Base-by-base conservation (phyloP, 2,888 invertebrate species). In the Hyposoter didymator region DNA sequence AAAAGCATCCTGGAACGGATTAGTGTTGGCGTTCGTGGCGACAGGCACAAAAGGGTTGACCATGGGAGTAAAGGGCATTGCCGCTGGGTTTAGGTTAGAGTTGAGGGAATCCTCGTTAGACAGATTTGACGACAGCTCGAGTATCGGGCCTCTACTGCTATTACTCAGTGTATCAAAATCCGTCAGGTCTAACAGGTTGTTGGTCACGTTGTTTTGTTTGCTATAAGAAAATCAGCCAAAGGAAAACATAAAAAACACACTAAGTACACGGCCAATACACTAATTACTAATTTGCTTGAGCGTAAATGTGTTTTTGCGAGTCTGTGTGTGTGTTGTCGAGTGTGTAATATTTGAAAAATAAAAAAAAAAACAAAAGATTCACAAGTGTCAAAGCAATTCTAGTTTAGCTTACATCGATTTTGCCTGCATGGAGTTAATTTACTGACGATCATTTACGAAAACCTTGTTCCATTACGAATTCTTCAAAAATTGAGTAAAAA, bases 181-280 rank as follows among this genome's bases (percentile, higher is more conserved):
- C 91, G 94, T 94, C 89, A 95, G 92, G 92, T 95, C 95, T 91
- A 95, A 93, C 89, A 95, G 93, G 92, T 94, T 94, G 93, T 94
- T 94, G 89, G 94, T 94, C 91, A 94, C 94, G 93, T 94, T 95
- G 92, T 94, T 94, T 92, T 94, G 94, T 90, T 94, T 94, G 92
- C 94, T 95, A 94, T 87, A 94, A 81, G 28, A 81, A 83, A 85
- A 92, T 87, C 90, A 92, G 90, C 90, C 91, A 92, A 92, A 88
- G 88, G 88, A 91, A 89, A 84, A 79, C 75, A 87, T 85, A 84
- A 82, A 86, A 86, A 66, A 80, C 83, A 88, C 69, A 80, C 81
- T 87, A 86, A 88, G 82, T 87, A 88, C 49, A 87, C 87, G 76
- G 85, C 86, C 82, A 85, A 88, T 88, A 90, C 81, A 78, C 84